Evolutionary conservation across 2,888 invertebrate species (phyloP).

Genomic region (Aleiodes alternator): DNA sequence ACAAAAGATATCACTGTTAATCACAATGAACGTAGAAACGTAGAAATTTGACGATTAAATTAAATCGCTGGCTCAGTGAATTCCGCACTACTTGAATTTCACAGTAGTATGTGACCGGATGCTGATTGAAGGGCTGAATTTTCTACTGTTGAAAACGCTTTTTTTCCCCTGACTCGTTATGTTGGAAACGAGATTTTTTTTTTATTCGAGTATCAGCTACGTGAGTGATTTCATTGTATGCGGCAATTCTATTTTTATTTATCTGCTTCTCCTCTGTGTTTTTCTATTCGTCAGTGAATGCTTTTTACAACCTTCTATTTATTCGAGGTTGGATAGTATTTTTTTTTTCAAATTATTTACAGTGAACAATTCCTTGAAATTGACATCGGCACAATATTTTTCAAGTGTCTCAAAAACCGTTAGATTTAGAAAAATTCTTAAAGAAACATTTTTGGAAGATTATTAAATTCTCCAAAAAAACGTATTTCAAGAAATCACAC

Average conservation of each 20-base stretch:
- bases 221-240: constrained; percentile 12
- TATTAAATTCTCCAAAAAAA: too few relatives aligned
- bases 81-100: constrained; percentile 28
- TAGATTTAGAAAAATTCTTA: too few relatives aligned
- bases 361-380: too few relatives aligned
- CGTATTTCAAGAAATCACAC: too few relatives aligned
- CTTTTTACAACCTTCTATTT: neutral
- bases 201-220: constrained; percentile 9
- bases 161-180: constrained; percentile 10
- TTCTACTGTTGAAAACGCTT: constrained; percentile 3
- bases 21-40: constrained; percentile 3
- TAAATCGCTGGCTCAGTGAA: constrained; percentile 24
- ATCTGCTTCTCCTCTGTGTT: neutral
- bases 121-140: constrained; percentile 34
- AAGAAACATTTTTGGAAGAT: too few relatives aligned
- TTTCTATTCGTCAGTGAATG: constrained; percentile 3
- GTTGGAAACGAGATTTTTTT: constrained; percentile 4
- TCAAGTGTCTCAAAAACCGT: too few relatives aligned
- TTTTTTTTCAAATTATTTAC: too few relatives aligned
- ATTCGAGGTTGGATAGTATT: neutral
- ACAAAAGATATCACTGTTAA: constrained; percentile 23
- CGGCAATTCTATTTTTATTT: neutral
- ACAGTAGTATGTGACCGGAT: neutral
- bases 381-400: too few relatives aligned
- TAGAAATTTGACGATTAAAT: constrained; percentile 14